These are phyloP conservation scores for Stratiomys singularior DNA, from an alignment of 2,888 invertebrate species.

Conservation along the genomic window DNA sequence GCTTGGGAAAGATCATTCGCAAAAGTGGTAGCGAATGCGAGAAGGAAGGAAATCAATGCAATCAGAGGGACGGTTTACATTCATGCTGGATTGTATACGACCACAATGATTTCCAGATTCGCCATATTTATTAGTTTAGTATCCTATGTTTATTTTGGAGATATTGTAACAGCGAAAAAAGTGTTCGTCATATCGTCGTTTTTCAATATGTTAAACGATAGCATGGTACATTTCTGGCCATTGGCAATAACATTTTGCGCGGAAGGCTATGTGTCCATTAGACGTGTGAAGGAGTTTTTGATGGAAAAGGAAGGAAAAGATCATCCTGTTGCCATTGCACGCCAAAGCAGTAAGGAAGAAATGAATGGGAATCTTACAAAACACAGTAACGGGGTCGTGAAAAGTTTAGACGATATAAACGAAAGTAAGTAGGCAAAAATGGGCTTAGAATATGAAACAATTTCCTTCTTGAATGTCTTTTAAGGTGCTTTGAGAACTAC, in stretches of 20 bases:
- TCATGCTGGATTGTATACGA: constrained; percentile 75
- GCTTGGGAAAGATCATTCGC: constrained; percentile 87
- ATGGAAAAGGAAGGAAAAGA: constrained; percentile 61
- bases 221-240: constrained; percentile 84
- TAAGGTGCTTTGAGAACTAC: constrained; percentile 30
- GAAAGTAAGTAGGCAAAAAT: constrained; percentile 47
- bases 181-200: constrained; percentile 83
- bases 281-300: constrained; percentile 76
- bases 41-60: constrained; percentile 77
- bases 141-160: constrained; percentile 73
- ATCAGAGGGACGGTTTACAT: constrained; percentile 76
- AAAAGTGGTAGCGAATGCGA: constrained; percentile 75
- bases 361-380: constrained; percentile 58
- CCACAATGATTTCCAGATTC: constrained; percentile 81
- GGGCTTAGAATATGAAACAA: background rate
- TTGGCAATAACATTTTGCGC: constrained; percentile 79
- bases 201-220: constrained; percentile 81
- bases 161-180: constrained; percentile 77
- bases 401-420: constrained; percentile 44
- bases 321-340: constrained; percentile 48
- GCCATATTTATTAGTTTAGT: constrained; percentile 81
- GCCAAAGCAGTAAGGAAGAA: constrained; percentile 54
- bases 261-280: constrained; percentile 79
- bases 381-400: constrained; percentile 43
- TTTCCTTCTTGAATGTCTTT: background rate